Conservation (phyloP, 2,113 vertebrate species). For the Platysteira castanea region DNA sequence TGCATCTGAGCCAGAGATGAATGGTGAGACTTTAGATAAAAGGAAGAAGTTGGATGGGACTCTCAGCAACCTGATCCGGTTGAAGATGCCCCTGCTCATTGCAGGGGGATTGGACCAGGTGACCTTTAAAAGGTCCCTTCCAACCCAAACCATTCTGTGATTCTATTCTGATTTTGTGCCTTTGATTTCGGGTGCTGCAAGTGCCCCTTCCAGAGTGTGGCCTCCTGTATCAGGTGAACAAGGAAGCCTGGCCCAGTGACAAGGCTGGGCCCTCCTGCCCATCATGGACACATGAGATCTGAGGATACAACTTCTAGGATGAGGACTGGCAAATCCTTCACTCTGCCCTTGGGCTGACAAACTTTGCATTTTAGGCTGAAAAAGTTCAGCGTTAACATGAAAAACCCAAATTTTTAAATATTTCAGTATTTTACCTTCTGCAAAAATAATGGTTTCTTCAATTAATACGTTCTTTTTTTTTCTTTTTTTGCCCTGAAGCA, state of each 20-base stretch:
- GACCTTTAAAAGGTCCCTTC: not conserved
- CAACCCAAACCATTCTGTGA: not conserved
- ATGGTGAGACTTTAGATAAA: not conserved
- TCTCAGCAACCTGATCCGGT: not conserved
- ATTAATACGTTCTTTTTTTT: not conserved
- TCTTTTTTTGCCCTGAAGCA: not conserved
- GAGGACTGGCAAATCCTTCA: not conserved
- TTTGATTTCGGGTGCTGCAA: not conserved
- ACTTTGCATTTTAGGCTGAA: not conserved
- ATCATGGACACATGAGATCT: accelerated
- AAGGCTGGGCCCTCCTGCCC: not conserved
- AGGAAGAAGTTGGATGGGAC: accelerated
- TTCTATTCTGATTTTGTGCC: not conserved
- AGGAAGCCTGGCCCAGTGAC: not conserved
- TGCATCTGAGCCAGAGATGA: not conserved
- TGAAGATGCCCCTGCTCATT: not conserved
- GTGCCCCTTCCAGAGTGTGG: not conserved
- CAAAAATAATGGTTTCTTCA: not conserved
- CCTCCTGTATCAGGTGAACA: not conserved
- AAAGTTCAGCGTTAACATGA: not conserved
- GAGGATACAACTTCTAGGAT: not conserved
- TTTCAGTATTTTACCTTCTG: not conserved
- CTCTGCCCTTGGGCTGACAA: not conserved
- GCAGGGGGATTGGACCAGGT: not conserved
- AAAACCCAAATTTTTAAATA: not conserved